A percentile compares a stretch with the other conserved stretches of the same genome.
Evolutionary conservation across 2,113 vertebrate species (phyloP).

Genomic region (Numenius arquata): DNA sequence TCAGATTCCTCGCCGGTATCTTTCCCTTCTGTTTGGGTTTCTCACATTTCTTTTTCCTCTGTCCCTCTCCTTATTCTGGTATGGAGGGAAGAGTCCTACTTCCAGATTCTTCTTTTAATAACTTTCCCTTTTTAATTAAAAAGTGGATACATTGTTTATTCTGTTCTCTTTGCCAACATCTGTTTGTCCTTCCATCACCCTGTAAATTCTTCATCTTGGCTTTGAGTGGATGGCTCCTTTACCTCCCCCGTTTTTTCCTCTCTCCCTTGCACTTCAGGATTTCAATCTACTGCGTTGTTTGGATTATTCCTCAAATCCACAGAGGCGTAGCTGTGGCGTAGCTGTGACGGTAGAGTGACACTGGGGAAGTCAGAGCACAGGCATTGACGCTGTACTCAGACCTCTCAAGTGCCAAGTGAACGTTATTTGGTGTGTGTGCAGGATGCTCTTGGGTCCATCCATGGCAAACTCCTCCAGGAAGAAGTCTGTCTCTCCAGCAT

Average conservation of each 20-base stretch:
- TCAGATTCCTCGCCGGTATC: background rate
- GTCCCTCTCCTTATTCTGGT: background rate
- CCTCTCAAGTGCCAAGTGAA: background rate
- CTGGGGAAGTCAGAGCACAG: background rate
- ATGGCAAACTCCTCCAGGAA: background rate
- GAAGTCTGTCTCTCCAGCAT: background rate
- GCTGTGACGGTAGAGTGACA: rapidly evolving
- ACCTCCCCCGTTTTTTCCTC: background rate
- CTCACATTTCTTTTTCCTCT: background rate
- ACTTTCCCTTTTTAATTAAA: background rate
- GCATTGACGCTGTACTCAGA: background rate
- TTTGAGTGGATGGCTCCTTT: background rate
- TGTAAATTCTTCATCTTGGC: background rate
- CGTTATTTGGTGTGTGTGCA: no score
- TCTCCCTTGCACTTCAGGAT: background rate
- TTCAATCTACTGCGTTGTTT: background rate
- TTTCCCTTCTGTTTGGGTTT: constrained; percentile 30
- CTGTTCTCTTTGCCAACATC: background rate
- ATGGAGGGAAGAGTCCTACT: background rate
- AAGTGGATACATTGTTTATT: background rate
- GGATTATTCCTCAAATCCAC: background rate
- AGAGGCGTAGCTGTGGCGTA: background rate
- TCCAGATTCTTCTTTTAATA: background rate
- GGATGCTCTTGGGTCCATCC: background rate
- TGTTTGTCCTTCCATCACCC: background rate